Conservation (phyloP, 2,797 vertebrate species). For the Rhynchotus rufescens region DNA sequence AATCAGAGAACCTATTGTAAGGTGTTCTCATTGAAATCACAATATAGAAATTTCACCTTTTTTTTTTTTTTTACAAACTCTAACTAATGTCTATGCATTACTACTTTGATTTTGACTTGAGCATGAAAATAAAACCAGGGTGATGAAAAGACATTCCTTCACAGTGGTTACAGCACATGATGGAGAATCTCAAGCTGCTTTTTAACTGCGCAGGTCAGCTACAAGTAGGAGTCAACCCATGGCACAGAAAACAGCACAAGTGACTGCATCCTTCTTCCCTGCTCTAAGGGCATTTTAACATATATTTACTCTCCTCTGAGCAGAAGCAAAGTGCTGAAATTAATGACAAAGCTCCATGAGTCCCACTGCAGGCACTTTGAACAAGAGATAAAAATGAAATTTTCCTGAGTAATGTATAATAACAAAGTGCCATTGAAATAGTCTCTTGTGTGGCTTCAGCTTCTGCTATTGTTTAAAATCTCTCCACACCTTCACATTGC, state of each 20-base stretch:
- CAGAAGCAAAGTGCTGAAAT: neutral
- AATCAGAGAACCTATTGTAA: accelerated
- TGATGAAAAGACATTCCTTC: neutral
- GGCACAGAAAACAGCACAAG: neutral
- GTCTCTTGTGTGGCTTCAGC: neutral
- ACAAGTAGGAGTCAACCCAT: neutral
- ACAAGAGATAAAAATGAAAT: neutral
- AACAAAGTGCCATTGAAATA: neutral
- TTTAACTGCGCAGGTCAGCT: neutral
- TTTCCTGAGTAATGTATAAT: neutral
- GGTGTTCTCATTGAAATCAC: neutral
- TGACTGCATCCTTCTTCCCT: neutral
- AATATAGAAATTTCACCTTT: neutral
- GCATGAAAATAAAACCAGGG: neutral
- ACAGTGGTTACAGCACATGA: neutral
- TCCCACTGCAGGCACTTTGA: neutral
- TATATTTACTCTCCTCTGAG: neutral
- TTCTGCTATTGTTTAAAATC: neutral
- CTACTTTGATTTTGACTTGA: neutral
- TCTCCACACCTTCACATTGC: neutral
- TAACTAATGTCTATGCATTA: neutral
- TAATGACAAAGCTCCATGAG: neutral
- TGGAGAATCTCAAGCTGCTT: neutral
- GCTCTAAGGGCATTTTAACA: neutral
- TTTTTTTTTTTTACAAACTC: neutral